Evolutionary conservation across 2,113 vertebrate species (phyloP), one percentile per base, ranked within the genome.

Genomic region (Malaclemys terrapin): DNA sequence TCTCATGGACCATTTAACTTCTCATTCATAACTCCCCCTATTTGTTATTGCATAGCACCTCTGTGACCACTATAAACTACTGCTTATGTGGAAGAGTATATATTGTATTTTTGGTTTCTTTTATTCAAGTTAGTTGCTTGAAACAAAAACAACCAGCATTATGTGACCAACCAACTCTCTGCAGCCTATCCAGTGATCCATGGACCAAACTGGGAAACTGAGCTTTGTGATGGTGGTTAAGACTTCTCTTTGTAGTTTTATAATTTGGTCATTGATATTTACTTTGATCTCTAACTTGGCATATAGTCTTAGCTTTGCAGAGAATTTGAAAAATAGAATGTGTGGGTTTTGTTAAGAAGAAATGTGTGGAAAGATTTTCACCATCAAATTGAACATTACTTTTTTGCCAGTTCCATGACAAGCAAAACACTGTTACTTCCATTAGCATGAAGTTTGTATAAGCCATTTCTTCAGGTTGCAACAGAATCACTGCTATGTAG

Each of bases 201-300:
- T 1, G 4, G 54, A 29, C 2, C 7, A 38, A 45, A 24, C 24
- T 14, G 56, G 82, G 54, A 85, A 92, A 20, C 3, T 1, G 5
- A 80, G 45, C 27, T 87, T 50, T 72, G 1, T 35, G 17, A 78
- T 24, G 84, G 85, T 27, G 72, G 56, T 69, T 38, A 78, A 2
- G 2, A 9, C 11, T 50, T 88, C 82, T 16, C 45, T 88, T 78
- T 52, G 27, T 24, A 13, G 14, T 4, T 16, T 1, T 49, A 49
- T 27, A 27, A 20, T 35, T 2, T 4, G 3, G 27, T 42, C 57
- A 50, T 17, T 87, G 19, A 2, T 1, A 0, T 1, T 50, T 7
- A 78, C 14, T 90, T 52, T 42, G 31, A n/a, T 27, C 27, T 4
- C 53, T 87, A 31, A 22, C 47, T 50, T 89, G 54, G 52, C 22